Base-by-base conservation (phyloP, 2,888 invertebrate genomes). In the Carabus problematicus region DNA sequence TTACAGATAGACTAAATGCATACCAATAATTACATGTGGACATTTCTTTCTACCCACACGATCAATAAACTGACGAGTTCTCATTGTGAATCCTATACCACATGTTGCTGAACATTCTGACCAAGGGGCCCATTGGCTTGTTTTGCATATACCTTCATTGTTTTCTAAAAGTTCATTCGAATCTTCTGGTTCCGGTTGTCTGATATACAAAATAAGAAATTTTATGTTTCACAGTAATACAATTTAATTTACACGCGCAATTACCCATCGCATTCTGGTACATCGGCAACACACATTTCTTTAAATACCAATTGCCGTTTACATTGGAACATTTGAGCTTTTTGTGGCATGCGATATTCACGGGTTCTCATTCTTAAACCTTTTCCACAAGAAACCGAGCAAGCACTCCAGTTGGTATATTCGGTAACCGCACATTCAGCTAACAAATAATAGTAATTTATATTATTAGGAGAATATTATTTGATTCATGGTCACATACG, bases 81-180 rank as follows among this genome's bases (percentile, higher is more conserved):
- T 84, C 80, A 92, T 92, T 78, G 87, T 88, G 70, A 91, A 84
- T 8, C 94, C 94, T 9, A 89, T 81, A 3, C 94, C 94, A 78
- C 97, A 97, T 0, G 91, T 90, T 11, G 89, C 91, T 0, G 94
- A 94, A 81, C 97, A 97, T 75, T 94, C 91, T 52, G 92, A 91
- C 94, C 94, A 94, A 12, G 85, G 81, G 12, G 89, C 86, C 94
- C 94, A 95, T 62, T 86, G 86, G 0, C 87, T 86, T 0, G 90
- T 90, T 47, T 83, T 82, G 80, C 94, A 94, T 72, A 89, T 79
- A 1, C 84, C 86, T 45, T 82, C 81, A 49, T 75, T 77, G 49
- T 75, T 75, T 54, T 76, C 77, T n/a, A 76, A 16, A 1, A 75
- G 71, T 49, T 76, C 71, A 61, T 74, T 60, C 14, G 70, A 66